phyloP scores from a whole-genome alignment of 30 jellyfish, hydroid and myxozoan species.

The Cassiopea andromeda region DNA sequence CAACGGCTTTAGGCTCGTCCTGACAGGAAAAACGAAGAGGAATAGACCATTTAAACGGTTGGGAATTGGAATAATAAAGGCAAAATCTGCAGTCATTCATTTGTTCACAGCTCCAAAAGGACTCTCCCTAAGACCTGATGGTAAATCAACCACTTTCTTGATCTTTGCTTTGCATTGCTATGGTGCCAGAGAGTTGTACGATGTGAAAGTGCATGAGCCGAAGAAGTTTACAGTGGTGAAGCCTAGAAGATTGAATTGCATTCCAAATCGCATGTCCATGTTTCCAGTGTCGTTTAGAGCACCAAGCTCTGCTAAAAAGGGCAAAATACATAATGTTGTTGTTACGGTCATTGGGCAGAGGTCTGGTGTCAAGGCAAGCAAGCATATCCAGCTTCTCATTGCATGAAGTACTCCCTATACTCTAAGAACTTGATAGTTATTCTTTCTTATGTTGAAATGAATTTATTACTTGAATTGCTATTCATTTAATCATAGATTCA shows the following conservation, averaged over 20 bases:
- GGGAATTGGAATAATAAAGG: constrained; percentile 10
- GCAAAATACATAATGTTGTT: constrained; percentile 31
- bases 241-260: constrained; percentile 5
- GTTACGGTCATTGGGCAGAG: constrained; percentile 18
- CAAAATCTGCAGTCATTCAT: constrained; percentile 19
- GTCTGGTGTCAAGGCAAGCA: constrained; percentile 17
- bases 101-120: constrained; percentile 39
- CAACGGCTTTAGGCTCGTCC: constrained; percentile 23
- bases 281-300: constrained; percentile 42
- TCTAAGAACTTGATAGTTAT: not conserved
- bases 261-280: constrained; percentile 18
- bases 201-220: constrained; percentile 25
- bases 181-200: constrained; percentile 4
- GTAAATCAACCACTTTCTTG: not conserved
- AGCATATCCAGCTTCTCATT: constrained; percentile 16
- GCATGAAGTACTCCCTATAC: not conserved
- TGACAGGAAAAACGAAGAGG: constrained; percentile 37
- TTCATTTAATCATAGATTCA: too few relatives aligned
- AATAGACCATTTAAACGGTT: constrained; percentile 18
- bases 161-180: constrained; percentile 32
- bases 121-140: not conserved
- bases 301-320: constrained; percentile 24
- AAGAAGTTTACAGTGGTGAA: not conserved
- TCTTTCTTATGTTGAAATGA: not conserved
- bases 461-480: too few relatives aligned